Percentiles rank a stretch among this genome's conserved stretches.
Evolutionary conservation across 2,888 invertebrate species (phyloP).

Genomic region (Erebia palarica): DNA sequence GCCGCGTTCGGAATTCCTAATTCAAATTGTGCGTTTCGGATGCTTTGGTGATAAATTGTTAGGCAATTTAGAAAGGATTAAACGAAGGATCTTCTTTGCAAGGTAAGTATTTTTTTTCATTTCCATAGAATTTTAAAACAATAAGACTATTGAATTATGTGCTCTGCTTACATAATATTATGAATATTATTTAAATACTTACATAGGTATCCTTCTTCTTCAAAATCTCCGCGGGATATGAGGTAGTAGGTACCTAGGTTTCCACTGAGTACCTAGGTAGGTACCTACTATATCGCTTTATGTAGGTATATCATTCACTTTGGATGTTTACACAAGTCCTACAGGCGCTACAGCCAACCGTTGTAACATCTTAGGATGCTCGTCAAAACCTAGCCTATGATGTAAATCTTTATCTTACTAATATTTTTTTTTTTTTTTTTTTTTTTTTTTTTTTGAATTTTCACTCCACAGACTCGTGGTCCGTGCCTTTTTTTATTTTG

Average conservation of each 20-base stretch:
- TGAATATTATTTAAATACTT: too few relatives aligned
- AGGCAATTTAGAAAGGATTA: conserved; percentile 56
- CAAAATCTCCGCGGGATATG: too few relatives aligned
- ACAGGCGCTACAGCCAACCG: not conserved
- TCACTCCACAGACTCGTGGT: too few relatives aligned
- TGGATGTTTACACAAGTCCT: not conserved
- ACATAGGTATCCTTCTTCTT: too few relatives aligned
- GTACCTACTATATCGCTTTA: not conserved
- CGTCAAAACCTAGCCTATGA: too few relatives aligned
- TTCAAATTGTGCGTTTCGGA: conserved; percentile 62
- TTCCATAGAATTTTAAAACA: not conserved
- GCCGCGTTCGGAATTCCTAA: conserved; percentile 54
- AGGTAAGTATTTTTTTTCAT: conserved; percentile 49
- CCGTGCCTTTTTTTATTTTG: too few relatives aligned
- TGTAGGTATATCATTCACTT: not conserved
- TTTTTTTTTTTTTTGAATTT: too few relatives aligned
- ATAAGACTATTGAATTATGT: too few relatives aligned
- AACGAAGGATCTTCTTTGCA: conserved; percentile 60
- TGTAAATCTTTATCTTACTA: too few relatives aligned
- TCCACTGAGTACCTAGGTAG: not conserved
- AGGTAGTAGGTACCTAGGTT: too few relatives aligned
- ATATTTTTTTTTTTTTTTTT: too few relatives aligned
- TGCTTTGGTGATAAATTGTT: conserved; percentile 54
- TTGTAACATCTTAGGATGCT: not conserved
- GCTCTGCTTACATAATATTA: too few relatives aligned